phyloP scores from a whole-genome alignment of 1,140 invertebrate genomes.

The Sinella curviseta region DNA sequence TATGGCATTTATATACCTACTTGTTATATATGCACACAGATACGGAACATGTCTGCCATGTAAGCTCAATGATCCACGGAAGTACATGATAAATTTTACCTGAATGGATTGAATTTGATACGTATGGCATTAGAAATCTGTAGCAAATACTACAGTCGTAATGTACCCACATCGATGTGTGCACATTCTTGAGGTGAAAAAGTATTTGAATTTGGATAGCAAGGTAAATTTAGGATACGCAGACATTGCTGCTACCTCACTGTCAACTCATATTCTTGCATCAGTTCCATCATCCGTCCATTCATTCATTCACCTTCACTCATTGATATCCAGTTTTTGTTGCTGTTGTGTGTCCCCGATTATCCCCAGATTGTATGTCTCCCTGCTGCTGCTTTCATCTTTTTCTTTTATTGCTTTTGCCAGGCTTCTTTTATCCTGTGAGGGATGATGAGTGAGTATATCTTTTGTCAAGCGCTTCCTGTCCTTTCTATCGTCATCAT shows the following conservation, averaged over 20 bases:
- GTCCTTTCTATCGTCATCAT: slow-evolving; percentile 7
- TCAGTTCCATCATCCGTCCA: neutral
- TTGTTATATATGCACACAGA: no score
- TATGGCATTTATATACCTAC: no score
- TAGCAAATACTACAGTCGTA: no score
- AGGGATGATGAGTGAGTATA: slow-evolving; percentile 8
- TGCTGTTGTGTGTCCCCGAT: slow-evolving; percentile 4
- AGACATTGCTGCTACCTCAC: neutral
- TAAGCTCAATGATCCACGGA: no score
- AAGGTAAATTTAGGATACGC: no score
- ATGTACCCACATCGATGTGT: no score
- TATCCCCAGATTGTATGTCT: slow-evolving; percentile 21
- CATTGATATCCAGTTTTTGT: slow-evolving; percentile 15
- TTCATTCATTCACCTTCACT: slow-evolving; percentile 1
- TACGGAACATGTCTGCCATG: no score
- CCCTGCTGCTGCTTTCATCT: neutral
- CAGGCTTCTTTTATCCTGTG: slow-evolving; percentile 1
- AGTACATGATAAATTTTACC: no score
- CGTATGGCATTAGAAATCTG: no score
- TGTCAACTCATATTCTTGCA: neutral
- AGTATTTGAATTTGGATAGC: no score
- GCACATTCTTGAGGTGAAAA: no score
- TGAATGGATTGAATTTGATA: no score
- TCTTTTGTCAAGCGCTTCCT: slow-evolving; percentile 25
- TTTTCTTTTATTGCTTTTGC: slow-evolving; percentile 3